Base-by-base conservation (phyloP, 2,888 invertebrate species). In the Mesorhabditis sp. region DNA sequence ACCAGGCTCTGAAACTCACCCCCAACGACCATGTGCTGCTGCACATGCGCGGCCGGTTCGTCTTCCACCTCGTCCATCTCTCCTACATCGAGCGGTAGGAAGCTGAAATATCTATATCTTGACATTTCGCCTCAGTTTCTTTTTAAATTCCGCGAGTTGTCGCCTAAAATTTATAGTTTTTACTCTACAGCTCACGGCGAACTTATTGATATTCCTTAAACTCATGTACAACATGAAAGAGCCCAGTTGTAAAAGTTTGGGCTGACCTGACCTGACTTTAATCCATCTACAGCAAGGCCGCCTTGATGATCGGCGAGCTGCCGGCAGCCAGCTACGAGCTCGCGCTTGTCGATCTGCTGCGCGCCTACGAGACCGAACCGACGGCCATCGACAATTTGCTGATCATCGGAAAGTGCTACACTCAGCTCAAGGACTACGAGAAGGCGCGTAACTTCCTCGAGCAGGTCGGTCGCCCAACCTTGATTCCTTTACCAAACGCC, bases 11-110 rank as follows among this genome's bases (percentile, higher is more conserved):
- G 65, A 65, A 68, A 43, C 76, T 79, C 28, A 67, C 74, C 13
- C 69, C 79, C 4, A 44, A 28, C n/a, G 80, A 78, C 7, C 70
- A 70, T 62, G 62, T 72, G 43, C 69, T 75, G 41, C 67, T 74
- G 50, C 75, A 75, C 62, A 50, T 79, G 78, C 76, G 78, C 41
- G 78, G 80, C 4, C 75, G 78, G 13, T 81, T 78, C 67, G 45
- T 73, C 41, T 81, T 68, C 66, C 69, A 70, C 4, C 74, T 81
- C 28, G 80, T 80, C 7, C 68, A 62, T 43, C 69, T 78, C n/a
- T 70, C 76, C 41, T 78, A 78, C 78, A n/a, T 80, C 6, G 78
- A 78, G 63, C 7, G n/a, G 58, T 50, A n/a, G n/a, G 58, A 28
- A 1, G 28, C 28, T n/a, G n/a, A n/a, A n/a, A n/a, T n/a, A n/a